Evolutionary conservation across 2,113 vertebrate genomes (phyloP).

Genomic region (Piaya cayana): DNA sequence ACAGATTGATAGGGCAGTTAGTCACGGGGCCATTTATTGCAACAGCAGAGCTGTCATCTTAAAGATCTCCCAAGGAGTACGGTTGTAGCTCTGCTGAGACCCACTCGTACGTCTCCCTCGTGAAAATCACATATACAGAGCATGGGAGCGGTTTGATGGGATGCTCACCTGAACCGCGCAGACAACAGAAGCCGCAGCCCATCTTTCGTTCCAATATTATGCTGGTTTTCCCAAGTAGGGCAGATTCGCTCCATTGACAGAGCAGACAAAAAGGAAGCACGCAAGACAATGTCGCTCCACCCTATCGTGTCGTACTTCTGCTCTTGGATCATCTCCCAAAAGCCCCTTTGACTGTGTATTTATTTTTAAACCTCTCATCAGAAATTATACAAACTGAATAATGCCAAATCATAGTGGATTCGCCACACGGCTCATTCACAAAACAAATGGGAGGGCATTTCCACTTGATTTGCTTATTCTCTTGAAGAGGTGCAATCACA

Average conservation of each 20-base stretch:
- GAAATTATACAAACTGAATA: slow-evolving; percentile 11
- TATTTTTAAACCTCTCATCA: slow-evolving; percentile 50
- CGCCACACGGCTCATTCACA: not conserved
- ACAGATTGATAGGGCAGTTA: not conserved
- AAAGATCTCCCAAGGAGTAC: not conserved
- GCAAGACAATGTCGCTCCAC: not conserved
- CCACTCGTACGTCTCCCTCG: accelerated
- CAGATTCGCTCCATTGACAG: not conserved
- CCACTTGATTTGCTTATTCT: slow-evolving; percentile 63
- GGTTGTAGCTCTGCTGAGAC: not conserved
- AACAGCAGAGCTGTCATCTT: not conserved
- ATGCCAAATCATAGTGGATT: not conserved
- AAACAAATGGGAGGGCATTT: slow-evolving; percentile 43
- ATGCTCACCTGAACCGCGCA: not conserved
- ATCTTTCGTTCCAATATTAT: accelerated
- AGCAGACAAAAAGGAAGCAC: not conserved
- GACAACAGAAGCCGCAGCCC: not conserved
- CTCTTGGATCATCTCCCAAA: not conserved
- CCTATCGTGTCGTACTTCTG: not conserved
- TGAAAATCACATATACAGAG: accelerated
- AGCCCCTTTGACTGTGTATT: not conserved
- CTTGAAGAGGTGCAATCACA: slow-evolving; percentile 62
- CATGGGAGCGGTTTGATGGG: accelerated
- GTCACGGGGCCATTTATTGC: not conserved
- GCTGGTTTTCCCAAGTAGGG: not conserved